Conservation (phyloP, 2,888 invertebrate genomes). For the Calameuta idolon region DNA sequence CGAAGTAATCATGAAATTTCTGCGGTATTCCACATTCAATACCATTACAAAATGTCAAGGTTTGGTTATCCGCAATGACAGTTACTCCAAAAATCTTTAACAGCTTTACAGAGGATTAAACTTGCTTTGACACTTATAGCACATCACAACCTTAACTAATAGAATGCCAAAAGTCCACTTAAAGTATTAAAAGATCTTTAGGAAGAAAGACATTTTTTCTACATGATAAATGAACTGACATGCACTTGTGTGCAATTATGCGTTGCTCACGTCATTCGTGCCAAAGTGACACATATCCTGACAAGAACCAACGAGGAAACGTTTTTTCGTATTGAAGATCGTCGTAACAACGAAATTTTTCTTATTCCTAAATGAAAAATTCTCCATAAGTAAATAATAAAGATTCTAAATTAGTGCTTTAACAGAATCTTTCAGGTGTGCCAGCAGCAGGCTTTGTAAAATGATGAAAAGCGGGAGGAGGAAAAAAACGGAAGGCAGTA, state of each 20-base stretch:
- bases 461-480: background rate
- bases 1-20: background rate
- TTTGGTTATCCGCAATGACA: background rate
- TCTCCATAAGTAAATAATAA: background rate
- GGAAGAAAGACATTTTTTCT: slow-evolving; percentile 16
- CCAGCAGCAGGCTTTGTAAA: background rate
- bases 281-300: slow-evolving; percentile 50
- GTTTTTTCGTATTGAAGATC: background rate
- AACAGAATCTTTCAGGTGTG: background rate
- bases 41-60: background rate
- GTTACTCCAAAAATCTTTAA: background rate
- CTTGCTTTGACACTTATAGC: background rate
- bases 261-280: slow-evolving; percentile 43
- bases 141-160: background rate
- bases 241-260: slow-evolving; percentile 28
- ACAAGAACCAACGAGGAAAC: background rate
- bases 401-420: background rate
- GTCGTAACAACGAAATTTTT: background rate
- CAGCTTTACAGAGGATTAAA: background rate
- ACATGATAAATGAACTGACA: slow-evolving; percentile 14
- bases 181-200: background rate
- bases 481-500: background rate
- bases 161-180: background rate
- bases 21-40: background rate
- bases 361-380: background rate